These are phyloP conservation scores for Aleadryas rufinucha DNA, from an alignment of 2,113 vertebrate genomes.

Conservation along the genomic window DNA sequence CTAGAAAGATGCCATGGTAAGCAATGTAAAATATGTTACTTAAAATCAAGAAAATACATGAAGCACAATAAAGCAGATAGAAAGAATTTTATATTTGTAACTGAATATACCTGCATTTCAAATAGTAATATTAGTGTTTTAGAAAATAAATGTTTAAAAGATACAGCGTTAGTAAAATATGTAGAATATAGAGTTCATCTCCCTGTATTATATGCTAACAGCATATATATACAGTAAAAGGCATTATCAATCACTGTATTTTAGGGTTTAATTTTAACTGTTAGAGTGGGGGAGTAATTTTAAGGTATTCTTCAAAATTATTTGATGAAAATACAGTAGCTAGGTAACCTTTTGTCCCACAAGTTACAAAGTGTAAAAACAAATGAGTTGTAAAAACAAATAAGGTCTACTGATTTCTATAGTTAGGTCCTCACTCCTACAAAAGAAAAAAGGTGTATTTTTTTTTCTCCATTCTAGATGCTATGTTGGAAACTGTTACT, in stretches of 20 bases:
- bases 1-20: not conserved
- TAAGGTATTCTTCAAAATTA: not conserved
- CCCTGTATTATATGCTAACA: not conserved
- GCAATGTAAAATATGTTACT: not conserved
- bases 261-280: not conserved
- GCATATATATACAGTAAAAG: not conserved
- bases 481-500: not conserved
- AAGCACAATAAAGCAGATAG: not conserved
- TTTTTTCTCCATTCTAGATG: accelerated
- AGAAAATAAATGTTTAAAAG: not conserved
- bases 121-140: not conserved
- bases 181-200: not conserved
- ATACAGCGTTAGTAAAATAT: not conserved
- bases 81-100: not conserved
- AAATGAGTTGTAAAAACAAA: not conserved
- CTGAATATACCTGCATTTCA: not conserved
- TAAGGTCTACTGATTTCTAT: not conserved
- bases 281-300: not conserved
- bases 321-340: not conserved
- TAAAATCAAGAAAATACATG: not conserved
- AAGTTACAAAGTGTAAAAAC: not conserved
- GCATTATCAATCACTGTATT: not conserved
- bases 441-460: accelerated
- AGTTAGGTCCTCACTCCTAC: not conserved
- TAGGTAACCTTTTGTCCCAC: not conserved